These are phyloP conservation scores for Sinocyclocheilus grahami DNA, from an alignment of 2,113 vertebrate genomes.

Conservation along the genomic window DNA sequence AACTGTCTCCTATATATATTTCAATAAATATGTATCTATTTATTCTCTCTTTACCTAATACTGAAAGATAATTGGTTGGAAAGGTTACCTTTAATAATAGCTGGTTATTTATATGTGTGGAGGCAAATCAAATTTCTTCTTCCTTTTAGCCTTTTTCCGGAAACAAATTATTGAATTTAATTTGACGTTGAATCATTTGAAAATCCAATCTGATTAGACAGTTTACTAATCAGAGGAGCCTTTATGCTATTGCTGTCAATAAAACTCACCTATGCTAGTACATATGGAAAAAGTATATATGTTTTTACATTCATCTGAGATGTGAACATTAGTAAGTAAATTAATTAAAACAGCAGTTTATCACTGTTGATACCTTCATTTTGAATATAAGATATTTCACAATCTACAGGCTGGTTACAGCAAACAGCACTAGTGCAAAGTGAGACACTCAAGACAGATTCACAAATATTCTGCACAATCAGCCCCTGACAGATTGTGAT, in stretches of 20 bases:
- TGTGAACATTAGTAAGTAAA: neutral
- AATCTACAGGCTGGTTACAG: neutral
- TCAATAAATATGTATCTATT: neutral
- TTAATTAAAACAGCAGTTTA: neutral
- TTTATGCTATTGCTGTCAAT: neutral
- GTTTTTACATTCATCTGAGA: neutral
- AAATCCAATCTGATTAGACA: neutral
- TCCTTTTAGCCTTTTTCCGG: neutral
- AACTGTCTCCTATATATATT: neutral
- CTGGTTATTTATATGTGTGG: neutral
- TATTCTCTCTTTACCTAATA: neutral
- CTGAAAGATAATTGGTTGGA: neutral
- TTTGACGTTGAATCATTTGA: neutral
- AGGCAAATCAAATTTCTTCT: conserved; percentile 5
- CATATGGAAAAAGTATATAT: neutral
- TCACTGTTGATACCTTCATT: neutral
- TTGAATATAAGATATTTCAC: neutral
- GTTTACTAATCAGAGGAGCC: neutral
- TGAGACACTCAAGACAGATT: neutral
- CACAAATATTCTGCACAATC: conserved; percentile 9
- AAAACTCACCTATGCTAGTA: neutral
- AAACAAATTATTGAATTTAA: neutral
- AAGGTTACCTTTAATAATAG: neutral
- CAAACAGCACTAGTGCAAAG: neutral
- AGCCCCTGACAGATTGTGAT: neutral